These are phyloP conservation scores for Centroberyx gerrardi DNA, from an alignment of 2,797 vertebrate genomes.

Conservation along the genomic window DNA sequence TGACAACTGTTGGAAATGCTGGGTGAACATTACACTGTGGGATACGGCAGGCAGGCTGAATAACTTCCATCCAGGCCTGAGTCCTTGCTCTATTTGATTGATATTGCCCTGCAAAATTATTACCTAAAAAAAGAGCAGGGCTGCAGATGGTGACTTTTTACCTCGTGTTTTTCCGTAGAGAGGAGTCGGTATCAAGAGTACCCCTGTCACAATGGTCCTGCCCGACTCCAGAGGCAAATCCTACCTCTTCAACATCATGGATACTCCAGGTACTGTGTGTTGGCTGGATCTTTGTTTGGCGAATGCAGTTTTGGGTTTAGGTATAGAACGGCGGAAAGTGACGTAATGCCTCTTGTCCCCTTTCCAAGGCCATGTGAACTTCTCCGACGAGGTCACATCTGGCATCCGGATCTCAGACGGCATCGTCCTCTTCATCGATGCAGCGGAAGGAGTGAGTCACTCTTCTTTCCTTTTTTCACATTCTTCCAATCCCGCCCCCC, in stretches of 20 bases:
- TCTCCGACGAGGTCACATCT: slow-evolving; percentile 97
- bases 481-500: accelerated
- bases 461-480: not conserved
- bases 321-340: not conserved
- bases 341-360: slow-evolving; percentile 9
- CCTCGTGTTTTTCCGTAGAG: slow-evolving; percentile 83
- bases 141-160: not conserved
- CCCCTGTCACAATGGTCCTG: slow-evolving; percentile 96
- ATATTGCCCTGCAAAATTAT: not conserved
- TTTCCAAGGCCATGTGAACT: slow-evolving; percentile 95
- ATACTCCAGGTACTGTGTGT: slow-evolving; percentile 92
- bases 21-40: too few relatives aligned
- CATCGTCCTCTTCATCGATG: slow-evolving; percentile 97
- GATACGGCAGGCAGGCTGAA: too few relatives aligned
- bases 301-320: not conserved
- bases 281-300: not conserved
- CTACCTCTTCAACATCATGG: slow-evolving; percentile 99
- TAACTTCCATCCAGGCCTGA: too few relatives aligned
- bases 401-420: slow-evolving; percentile 97
- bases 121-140: not conserved
- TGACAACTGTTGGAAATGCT: too few relatives aligned
- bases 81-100: not conserved
- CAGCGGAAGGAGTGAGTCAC: slow-evolving; percentile 96
- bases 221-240: slow-evolving; percentile 98
- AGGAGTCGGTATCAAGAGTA: slow-evolving; percentile 98